Base-by-base conservation (phyloP, 2,797 vertebrate species). In the Esox masquinongy region DNA sequence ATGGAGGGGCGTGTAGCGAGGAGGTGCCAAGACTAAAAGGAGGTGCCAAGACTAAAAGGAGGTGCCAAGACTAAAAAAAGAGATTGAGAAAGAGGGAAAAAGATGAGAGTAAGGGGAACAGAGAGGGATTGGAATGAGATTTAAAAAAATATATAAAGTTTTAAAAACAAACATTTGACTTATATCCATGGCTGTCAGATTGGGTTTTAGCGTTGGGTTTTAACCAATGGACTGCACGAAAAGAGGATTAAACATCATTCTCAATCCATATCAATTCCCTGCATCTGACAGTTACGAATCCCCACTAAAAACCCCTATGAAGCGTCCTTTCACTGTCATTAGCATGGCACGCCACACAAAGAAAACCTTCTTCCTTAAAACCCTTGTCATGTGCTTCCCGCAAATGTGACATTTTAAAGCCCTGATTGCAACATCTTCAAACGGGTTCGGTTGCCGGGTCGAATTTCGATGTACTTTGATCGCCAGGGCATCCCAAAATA, bases 361-460 rank as follows among this genome's bases (percentile, higher is more conserved):
- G 5, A 64, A 64, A 24, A 64, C 26, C 61, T 26, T 64, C 0
- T 9, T 24, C 61, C 1, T 43, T 4, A 36, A 19, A 31, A 31
- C 39, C 22, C 79, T 4, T 69, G 75, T 68, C 77, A 26, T 9
- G 16, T 11, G 26, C 77, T 73, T 47, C 76, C 83, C 72, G 22
- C 67, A 59, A 71, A n/a, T 56, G 39, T 75, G 72, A 66, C 77
- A 82, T 39, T 61, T 75, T 71, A 36, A 29, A 68, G 61, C 47
- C 72, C 19, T 61, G 43, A 74, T 80, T 81, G 79, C 70, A 84
- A 74, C 74, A 83, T 72, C 72, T 75, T 84, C 76, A 70, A 72
- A 68, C 14, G 73, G 68, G 47, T 75, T 9, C 0, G 34, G 24
- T 77, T 47, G 68, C n/a, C 53, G 22, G 43, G 77, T 81, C 15